Evolutionary conservation across 2,888 invertebrate species (phyloP).

Genomic region (Sinopyrophorus schimmeli): DNA sequence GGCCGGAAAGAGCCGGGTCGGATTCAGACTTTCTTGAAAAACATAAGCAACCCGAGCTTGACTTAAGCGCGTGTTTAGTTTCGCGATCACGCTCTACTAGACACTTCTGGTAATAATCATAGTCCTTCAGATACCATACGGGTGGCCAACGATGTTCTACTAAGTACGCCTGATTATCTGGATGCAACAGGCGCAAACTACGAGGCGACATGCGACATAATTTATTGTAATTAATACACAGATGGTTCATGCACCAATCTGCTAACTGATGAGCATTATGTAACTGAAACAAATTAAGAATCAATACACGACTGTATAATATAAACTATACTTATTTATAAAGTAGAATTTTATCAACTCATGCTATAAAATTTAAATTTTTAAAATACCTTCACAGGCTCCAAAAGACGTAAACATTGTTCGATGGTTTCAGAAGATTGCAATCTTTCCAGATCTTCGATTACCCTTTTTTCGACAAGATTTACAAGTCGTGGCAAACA

Average conservation of each 20-base stretch:
- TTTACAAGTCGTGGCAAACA: slow-evolving; percentile 87
- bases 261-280: slow-evolving; percentile 93
- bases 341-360: too few relatives aligned
- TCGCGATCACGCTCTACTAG: slow-evolving; percentile 82
- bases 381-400: slow-evolving; percentile 84
- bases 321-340: too few relatives aligned
- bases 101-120: slow-evolving; percentile 90
- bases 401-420: slow-evolving; percentile 82
- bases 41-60: slow-evolving; percentile 81
- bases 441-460: slow-evolving; percentile 74
- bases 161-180: slow-evolving; percentile 86
- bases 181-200: slow-evolving; percentile 74
- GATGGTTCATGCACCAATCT: slow-evolving; percentile 93
- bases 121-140: slow-evolving; percentile 92
- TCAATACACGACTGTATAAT: background rate
- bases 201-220: slow-evolving; percentile 84
- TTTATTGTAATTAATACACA: slow-evolving; percentile 90
- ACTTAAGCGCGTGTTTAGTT: slow-evolving; percentile 71
- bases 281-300: slow-evolving; percentile 61
- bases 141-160: slow-evolving; percentile 94
- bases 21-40: slow-evolving; percentile 66
- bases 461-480: slow-evolving; percentile 83
- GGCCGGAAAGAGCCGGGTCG: slow-evolving; percentile 53
- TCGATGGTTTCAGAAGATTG: slow-evolving; percentile 82
- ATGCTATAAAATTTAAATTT: too few relatives aligned